phyloP scores from a whole-genome alignment of 2,113 vertebrate species.

The Corydoras sp. region DNA sequence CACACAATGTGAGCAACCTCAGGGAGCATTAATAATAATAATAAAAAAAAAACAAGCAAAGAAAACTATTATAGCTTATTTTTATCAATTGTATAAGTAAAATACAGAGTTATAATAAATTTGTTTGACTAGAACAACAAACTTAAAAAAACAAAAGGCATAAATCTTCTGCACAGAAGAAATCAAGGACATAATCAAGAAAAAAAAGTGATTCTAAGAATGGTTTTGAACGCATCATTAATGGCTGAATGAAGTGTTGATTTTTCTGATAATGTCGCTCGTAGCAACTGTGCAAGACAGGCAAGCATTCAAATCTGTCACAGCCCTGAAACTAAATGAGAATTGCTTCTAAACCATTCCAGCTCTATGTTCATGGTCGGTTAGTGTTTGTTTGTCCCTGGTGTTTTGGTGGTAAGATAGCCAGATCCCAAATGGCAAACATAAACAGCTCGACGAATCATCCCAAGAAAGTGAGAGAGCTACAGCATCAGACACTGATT shows the following conservation, averaged over 20 bases:
- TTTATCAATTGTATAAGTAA: too few species aligned
- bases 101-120: too few species aligned
- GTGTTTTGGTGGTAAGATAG: constrained; percentile 31
- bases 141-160: too few species aligned
- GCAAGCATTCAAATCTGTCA: background rate
- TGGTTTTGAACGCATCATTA: constrained; percentile 41
- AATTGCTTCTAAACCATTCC: constrained; percentile 25
- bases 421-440: constrained; percentile 35
- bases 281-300: too few species aligned
- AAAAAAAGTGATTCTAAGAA: constrained; percentile 39
- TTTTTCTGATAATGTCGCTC: too few species aligned
- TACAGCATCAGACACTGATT: constrained; percentile 52
- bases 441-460: constrained; percentile 39
- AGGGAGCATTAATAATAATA: too few species aligned
- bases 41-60: too few species aligned
- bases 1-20: too few species aligned
- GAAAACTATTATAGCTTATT: too few species aligned
- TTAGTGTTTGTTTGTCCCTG: constrained; percentile 14
- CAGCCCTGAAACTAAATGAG: constrained; percentile 14
- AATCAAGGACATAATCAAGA: constrained; percentile 37
- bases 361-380: background rate
- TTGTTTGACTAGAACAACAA: too few species aligned
- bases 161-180: background rate
- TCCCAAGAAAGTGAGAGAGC: constrained; percentile 34
- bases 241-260: constrained; percentile 26